Base-by-base conservation (phyloP, 2,797 vertebrate species). In the Denticeps clupeoides region DNA sequence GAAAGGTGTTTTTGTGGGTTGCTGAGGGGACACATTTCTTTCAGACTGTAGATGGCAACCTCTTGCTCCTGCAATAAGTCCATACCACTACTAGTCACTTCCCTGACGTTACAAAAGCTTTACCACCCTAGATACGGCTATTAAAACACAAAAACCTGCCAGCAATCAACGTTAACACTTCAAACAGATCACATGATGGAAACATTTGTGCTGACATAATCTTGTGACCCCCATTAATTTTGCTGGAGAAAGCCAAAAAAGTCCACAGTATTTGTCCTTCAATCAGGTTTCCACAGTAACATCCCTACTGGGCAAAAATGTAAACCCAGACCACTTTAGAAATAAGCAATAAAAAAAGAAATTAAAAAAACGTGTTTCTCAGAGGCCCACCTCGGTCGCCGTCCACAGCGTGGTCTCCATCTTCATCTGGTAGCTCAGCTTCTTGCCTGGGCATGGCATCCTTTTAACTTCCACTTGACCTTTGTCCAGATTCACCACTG, bases 1-100 rank as follows among this genome's bases (percentile, higher is more conserved):
- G 88, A 88, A 54, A 98, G 56, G n/a, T 77, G 75, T 52, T 69
- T 90, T 58, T 90, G 90, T 0, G 92, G 91, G 3, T 69, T 67
- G 52, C 81, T 91, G 18, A 98, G 71, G 2, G 94, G 94, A 61
- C 94, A 98, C 93, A 97, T 97, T 69, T 93, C 93, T 71, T 93
- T 91, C 62, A 98, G 79, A 12, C 73, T 86, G 53, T 93, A 97
- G 68, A 98, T 84, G 48, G 89, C 89, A 53, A 98, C 84, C 62
- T 95, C 90, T 67, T 97, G 93, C 54, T 97, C 93, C 94, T 98
- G 41, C 1, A 11, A 49, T 15, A 25, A n/a, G 18, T 56, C 18
- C 26, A 31, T 9, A 19, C 10, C 12, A 31, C 47, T n/a, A 52
- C 12, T 55, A n/a, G n/a, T n/a, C n/a, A n/a, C n/a, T n/a, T n/a